Base-by-base conservation (phyloP, 2,113 vertebrate genomes). In the Bubo blakistoni region DNA sequence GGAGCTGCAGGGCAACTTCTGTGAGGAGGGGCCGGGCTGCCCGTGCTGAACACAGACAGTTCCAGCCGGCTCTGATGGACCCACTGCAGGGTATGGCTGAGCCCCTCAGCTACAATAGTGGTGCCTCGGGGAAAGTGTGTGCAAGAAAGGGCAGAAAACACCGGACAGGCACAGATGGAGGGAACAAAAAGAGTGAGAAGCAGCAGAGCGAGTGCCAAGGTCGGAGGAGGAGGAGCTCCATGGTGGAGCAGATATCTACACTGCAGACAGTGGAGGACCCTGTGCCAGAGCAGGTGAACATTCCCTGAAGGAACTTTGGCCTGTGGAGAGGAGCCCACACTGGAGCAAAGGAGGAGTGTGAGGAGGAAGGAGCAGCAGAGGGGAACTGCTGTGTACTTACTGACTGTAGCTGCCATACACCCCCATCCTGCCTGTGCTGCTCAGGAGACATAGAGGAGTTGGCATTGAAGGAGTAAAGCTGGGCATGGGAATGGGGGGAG, bases 31-130 rank as follows among this genome's bases (percentile, higher is more conserved):
- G 10, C 3, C 0, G 22, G 4, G 58, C 20, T 36, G 46, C 19
- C 36, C 30, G 0, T 18, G 57, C 9, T 1, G 1, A 36, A 18
- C 36, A n/a, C 13, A 51, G 49, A 7, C 2, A 1, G 29, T 20
- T 83, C 42, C n/a, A 32, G 19, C 9, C 44, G 17, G 44, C 44
- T 46, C 7, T 46, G 16, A 46, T 17, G 1, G 3, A 42, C 11
- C 15, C 44, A 21, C 18, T 0, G 1, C 32, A 38, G 26, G 34
- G 52, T 52, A 47, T 3, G 3, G 52, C 19, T 57, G 14, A 55
- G 59, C 52, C 16, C 34, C 13, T 0, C 42, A 18, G 52, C 6
- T 24, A 58, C 9, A 18, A 34, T 49, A 61, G n/a, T 1, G 4
- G 22, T 1, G 2, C 15, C 24, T 34, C 11, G 2, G 9, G 59